Evolutionary conservation across 2,113 vertebrate species (phyloP).

Genomic region (Phyllostomus discolor): DNA sequence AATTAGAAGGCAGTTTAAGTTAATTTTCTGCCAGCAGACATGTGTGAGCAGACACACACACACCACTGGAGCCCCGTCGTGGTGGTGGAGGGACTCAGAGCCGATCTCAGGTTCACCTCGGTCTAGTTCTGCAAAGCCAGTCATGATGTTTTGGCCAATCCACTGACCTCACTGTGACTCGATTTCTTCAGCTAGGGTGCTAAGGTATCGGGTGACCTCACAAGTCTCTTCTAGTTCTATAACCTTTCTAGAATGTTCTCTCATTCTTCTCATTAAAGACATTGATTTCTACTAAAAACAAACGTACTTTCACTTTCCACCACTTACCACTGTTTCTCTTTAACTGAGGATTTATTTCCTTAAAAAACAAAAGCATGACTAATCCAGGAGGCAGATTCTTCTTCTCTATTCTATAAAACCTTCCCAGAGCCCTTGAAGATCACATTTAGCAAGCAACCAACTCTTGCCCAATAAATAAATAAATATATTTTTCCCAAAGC

Average conservation of each 20-base stretch:
- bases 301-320: slow-evolving; percentile 16
- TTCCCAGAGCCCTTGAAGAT: not conserved
- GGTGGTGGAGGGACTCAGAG: not conserved
- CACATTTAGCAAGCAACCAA: not conserved
- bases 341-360: not conserved
- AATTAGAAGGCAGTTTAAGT: not conserved
- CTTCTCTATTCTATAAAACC: not conserved
- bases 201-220: not conserved
- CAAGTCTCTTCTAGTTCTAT: not conserved
- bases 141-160: not conserved
- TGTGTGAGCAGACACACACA: not conserved
- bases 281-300: not conserved
- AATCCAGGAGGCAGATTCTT: not conserved
- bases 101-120: not conserved
- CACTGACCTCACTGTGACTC: not conserved
- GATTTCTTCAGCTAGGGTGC: not conserved
- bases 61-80: no score
- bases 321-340: not conserved
- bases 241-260: not conserved
- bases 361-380: not conserved
- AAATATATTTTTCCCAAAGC: not conserved
- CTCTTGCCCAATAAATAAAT: not conserved
- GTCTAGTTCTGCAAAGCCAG: not conserved
- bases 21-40: not conserved
- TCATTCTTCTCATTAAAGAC: not conserved